Conservation (phyloP, 2,113 vertebrate species). For the Gasterosteus aculeatus region DNA sequence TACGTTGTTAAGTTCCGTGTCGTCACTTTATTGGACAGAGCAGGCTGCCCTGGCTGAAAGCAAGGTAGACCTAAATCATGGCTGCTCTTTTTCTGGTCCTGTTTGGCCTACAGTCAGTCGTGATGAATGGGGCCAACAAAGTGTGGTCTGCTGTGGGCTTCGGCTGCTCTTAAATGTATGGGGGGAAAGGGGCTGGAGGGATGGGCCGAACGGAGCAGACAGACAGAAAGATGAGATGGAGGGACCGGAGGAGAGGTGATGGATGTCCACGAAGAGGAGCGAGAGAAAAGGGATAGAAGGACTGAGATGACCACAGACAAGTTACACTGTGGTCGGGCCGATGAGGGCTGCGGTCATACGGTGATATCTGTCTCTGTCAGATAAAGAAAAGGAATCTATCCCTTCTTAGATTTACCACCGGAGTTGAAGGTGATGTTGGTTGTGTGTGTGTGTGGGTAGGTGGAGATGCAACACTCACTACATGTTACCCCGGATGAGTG, state of each 20-base stretch:
- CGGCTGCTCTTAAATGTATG: constrained; percentile 75
- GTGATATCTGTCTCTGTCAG: constrained; percentile 69
- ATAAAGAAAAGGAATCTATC: constrained; percentile 51
- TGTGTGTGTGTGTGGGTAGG: constrained; percentile 36
- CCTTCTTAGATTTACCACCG: constrained; percentile 42
- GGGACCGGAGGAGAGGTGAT: constrained; percentile 68
- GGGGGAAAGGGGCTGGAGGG: constrained; percentile 46
- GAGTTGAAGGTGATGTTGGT: constrained; percentile 22
- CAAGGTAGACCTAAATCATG: constrained; percentile 65
- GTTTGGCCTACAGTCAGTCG: constrained; percentile 68
- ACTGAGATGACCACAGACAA: constrained; percentile 53
- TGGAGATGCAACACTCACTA: constrained; percentile 19
- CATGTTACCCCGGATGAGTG: constrained; percentile 18
- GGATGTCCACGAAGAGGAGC: constrained; percentile 43
- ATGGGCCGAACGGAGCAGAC: constrained; percentile 49
- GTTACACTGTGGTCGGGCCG: constrained; percentile 49
- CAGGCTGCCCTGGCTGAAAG: constrained; percentile 17
- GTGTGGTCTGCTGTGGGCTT: constrained; percentile 70
- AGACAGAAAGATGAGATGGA: constrained; percentile 65
- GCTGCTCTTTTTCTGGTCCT: constrained; percentile 34
- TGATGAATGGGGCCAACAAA: constrained; percentile 70
- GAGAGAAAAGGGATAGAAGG: constrained; percentile 31
- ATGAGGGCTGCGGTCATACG: background rate
- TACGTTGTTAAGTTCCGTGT: background rate
- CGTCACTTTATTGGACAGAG: background rate